Evolutionary conservation across 2,888 invertebrate genomes (phyloP), one percentile per base, ranked within the genome.

Genomic region (Drosophila merina): DNA sequence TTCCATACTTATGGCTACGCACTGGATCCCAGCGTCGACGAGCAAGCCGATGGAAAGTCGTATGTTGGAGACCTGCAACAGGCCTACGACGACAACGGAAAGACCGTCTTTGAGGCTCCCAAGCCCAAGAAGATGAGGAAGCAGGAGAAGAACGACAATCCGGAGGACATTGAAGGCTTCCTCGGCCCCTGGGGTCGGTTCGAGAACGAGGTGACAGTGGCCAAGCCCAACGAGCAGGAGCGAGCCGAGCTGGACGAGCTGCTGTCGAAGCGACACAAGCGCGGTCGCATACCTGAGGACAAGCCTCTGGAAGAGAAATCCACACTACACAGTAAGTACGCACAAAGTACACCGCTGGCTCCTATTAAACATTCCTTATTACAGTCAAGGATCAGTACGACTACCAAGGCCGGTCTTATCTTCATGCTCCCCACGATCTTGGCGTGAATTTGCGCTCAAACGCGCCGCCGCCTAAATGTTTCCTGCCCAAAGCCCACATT

Each of bases 171-270:
- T 25, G 97, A 96, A 44, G 99, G 99, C 0, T 99, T 98, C 90
- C 93, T 98, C 0, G 99, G 99, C 0, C 99, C 99, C 0, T 99
- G 99, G 99, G 99, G 98, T 60, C 96, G 96, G 57, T 99, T 94
- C 92, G 94, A 95, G 7, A 98, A 98, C 89, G 99, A 99, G 92
- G 93, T 95, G 86, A 95, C 96, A 58, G 93, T 98, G 0, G 95
- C 97, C 88, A 96, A 96, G 90, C 99, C 99, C 0, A 95, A 96
- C 62, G 98, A 98, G 62, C 98, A 99, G 85, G 97, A 98, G 89
- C 96, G 98, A 44, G 97, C 96, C 14, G 98, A 97, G 88, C 92
- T 99, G 55, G 98, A 99, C 91, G 99, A 99, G 91, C 96, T 98
- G 88, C 92, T 98, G 56, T 96, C 98, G 0, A 98, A 99, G 92